Evolutionary conservation across 2,113 vertebrate species (phyloP).

Genomic region (Dipodomys stephensi): DNA sequence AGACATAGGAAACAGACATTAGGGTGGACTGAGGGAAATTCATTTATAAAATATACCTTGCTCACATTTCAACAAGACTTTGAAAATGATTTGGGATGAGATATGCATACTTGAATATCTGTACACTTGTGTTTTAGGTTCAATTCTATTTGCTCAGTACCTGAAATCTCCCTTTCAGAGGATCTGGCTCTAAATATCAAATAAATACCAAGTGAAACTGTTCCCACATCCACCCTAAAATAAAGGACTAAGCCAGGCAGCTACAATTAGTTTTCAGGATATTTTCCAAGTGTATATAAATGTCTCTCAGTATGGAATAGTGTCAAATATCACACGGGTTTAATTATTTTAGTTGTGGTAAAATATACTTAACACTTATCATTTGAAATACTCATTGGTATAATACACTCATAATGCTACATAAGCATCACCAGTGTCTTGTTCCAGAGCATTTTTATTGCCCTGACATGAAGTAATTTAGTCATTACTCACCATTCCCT

Average conservation of each 20-base stretch:
- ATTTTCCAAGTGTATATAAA: slow-evolving; percentile 26
- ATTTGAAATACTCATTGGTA: slow-evolving; percentile 27
- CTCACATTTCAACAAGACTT: neutral
- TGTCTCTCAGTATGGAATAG: neutral
- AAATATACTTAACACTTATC: neutral
- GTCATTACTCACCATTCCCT: neutral
- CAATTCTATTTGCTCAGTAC: slow-evolving; percentile 29
- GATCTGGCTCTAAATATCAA: slow-evolving; percentile 21
- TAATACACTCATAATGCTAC: neutral
- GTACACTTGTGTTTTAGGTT: slow-evolving; percentile 20
- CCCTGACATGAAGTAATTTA: neutral
- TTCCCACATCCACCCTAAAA: neutral
- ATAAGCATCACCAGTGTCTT: neutral
- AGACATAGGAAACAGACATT: slow-evolving; percentile 5
- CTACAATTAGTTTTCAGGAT: neutral
- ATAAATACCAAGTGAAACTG: slow-evolving; percentile 37
- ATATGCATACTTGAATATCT: slow-evolving; percentile 20
- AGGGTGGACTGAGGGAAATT: neutral
- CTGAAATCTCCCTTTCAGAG: slow-evolving; percentile 20
- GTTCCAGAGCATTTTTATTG: neutral
- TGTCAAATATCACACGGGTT: neutral
- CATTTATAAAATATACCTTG: neutral
- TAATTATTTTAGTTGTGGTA: neutral
- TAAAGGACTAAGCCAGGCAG: slow-evolving; percentile 26
- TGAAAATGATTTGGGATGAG: neutral